phyloP scores from a whole-genome alignment of 2,113 vertebrate species.

The Lycaon pictus region DNA sequence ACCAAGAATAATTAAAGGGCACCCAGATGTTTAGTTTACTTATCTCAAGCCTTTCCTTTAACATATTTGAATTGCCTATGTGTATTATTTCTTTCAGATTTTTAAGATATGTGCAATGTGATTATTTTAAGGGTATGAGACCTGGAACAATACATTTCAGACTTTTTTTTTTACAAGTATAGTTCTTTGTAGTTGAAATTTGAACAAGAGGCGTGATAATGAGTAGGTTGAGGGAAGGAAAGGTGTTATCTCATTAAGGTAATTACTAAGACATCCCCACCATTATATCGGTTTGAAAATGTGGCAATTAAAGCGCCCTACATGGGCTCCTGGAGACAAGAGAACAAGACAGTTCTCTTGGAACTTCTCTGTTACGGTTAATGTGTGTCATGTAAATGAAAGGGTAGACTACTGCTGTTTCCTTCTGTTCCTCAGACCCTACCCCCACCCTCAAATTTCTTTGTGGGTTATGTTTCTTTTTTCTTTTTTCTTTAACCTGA shows the following conservation, averaged over 20 bases:
- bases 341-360: conserved; percentile 91
- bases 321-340: conserved; percentile 92
- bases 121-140: conserved; percentile 82
- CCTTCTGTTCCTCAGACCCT: conserved; percentile 81
- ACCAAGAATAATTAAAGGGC: conserved; percentile 92
- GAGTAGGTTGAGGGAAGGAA: conserved; percentile 96
- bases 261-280: conserved; percentile 98
- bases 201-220: conserved; percentile 96
- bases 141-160: conserved; percentile 85
- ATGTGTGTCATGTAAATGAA: conserved; percentile 90
- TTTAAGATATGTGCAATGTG: conserved; percentile 79
- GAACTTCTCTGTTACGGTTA: conserved; percentile 92
- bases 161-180: conserved; percentile 79
- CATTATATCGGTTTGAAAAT: conserved; percentile 97
- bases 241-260: conserved; percentile 99
- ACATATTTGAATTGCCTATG: conserved; percentile 77
- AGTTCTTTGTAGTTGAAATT: conserved; percentile 91
- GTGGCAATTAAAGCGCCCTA: conserved; percentile 97
- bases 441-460: conserved; percentile 69
- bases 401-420: conserved; percentile 89
- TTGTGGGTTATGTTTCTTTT: conserved; percentile 53
- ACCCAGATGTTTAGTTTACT: conserved; percentile 92
- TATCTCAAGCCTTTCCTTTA: conserved; percentile 83
- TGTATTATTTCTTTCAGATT: conserved; percentile 73
- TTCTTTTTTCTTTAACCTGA: conserved; percentile 70